Evolutionary conservation across 1,140 invertebrate genomes (phyloP).

Genomic region (Leptopilina boulardi): DNA sequence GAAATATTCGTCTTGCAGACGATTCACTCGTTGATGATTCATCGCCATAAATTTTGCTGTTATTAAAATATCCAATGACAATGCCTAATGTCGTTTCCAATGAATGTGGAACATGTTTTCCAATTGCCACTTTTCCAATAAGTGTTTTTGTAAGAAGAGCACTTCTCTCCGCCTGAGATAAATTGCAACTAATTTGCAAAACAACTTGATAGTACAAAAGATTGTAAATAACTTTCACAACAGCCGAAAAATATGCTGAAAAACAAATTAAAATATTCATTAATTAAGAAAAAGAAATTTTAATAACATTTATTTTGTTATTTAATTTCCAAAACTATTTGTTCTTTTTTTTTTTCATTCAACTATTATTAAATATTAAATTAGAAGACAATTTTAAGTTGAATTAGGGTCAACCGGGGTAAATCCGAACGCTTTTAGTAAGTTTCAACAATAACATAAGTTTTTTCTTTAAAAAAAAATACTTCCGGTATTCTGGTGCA

Average conservation of each 20-base stretch:
- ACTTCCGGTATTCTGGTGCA: too few species aligned
- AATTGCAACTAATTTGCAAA: constrained; percentile 82
- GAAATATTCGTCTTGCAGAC: constrained; percentile 40
- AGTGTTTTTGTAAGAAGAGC: constrained; percentile 62
- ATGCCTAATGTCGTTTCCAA: constrained; percentile 64
- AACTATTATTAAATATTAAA: too few species aligned
- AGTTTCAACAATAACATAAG: too few species aligned
- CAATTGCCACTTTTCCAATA: constrained; percentile 47
- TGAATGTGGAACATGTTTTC: constrained; percentile 45
- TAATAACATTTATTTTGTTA: constrained; percentile 39
- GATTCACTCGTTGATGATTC: constrained; percentile 47
- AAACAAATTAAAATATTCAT: constrained; percentile 50
- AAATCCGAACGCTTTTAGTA: too few species aligned
- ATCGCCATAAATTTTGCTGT: constrained; percentile 65
- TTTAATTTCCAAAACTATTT: too few species aligned
- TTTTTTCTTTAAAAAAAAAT: too few species aligned
- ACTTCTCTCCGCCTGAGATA: constrained; percentile 76
- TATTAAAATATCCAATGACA: constrained; percentile 70
- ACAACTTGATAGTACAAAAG: constrained; percentile 92
- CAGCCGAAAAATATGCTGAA: constrained; percentile 90
- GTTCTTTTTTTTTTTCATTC: too few species aligned
- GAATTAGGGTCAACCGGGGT: too few species aligned
- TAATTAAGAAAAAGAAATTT: constrained; percentile 25
- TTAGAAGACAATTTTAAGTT: too few species aligned
- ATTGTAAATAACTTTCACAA: constrained; percentile 92